Percentiles rank a stretch among this genome's conserved stretches.
Conservation (phyloP, 2,888 invertebrate genomes). For the Trypoxylon attenuatum region DNA sequence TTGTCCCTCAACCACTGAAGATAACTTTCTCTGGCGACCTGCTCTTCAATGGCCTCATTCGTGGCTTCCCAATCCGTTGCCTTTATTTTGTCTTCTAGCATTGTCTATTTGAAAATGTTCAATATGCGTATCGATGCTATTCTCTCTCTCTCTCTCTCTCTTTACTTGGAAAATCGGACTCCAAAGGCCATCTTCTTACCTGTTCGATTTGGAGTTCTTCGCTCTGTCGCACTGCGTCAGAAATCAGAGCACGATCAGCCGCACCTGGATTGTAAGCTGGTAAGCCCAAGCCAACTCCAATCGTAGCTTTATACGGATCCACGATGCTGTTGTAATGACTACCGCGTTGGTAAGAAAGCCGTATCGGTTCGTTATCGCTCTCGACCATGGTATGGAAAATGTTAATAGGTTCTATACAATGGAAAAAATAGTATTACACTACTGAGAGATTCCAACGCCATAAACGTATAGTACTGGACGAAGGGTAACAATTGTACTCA, state of each 20-base stretch:
- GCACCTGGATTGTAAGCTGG: slow-evolving; percentile 87
- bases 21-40: slow-evolving; percentile 90
- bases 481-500: background rate
- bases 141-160: too few relatives aligned
- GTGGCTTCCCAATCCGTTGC: slow-evolving; percentile 95
- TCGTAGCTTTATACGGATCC: slow-evolving; percentile 87
- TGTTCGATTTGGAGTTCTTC: slow-evolving; percentile 88
- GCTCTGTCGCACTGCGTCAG: slow-evolving; percentile 85
- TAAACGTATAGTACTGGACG: slow-evolving; percentile 4
- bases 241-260: slow-evolving; percentile 82
- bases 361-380: slow-evolving; percentile 85
- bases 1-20: slow-evolving; percentile 85
- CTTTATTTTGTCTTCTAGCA: slow-evolving; percentile 91
- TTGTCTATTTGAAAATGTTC: slow-evolving; percentile 79
- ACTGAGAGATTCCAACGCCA: background rate
- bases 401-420: slow-evolving; percentile 86
- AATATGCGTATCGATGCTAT: too few relatives aligned
- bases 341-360: slow-evolving; percentile 90
- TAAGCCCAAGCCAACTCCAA: slow-evolving; percentile 89
- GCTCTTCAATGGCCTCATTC: slow-evolving; percentile 91
- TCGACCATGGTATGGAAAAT: slow-evolving; percentile 87
- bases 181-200: too few relatives aligned
- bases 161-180: too few relatives aligned
- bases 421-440: too few relatives aligned
- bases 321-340: slow-evolving; percentile 93